Evolutionary conservation across 2,113 vertebrate genomes (phyloP).

Genomic region (Hypanus sabinus): DNA sequence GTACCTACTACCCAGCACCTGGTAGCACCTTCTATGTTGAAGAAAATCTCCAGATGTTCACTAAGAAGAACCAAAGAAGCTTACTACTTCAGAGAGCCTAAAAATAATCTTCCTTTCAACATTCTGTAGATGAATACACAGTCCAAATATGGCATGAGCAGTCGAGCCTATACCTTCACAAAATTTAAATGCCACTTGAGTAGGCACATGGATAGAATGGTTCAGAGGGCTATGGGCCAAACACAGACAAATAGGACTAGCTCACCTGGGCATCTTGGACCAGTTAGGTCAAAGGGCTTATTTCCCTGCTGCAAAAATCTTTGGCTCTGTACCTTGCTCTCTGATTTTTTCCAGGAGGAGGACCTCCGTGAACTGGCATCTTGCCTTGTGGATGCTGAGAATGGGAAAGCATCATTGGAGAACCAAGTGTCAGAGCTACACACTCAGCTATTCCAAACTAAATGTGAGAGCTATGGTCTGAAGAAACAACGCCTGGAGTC

Average conservation of each 20-base stretch:
- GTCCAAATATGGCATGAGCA: too few relatives aligned
- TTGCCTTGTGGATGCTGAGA: not conserved
- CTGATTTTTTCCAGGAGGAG: not conserved
- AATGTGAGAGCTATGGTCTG: constrained; percentile 11
- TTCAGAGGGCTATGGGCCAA: too few relatives aligned
- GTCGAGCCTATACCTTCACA: too few relatives aligned
- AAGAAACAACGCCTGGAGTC: not conserved
- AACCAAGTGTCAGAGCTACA: not conserved
- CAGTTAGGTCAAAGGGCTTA: too few relatives aligned
- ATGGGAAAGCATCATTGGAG: not conserved
- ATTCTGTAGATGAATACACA: too few relatives aligned
- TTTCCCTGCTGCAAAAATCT: too few relatives aligned
- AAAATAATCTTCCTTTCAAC: not conserved
- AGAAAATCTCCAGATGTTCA: not conserved
- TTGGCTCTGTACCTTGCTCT: not conserved
- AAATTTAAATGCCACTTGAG: too few relatives aligned
- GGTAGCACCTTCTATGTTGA: too few relatives aligned
- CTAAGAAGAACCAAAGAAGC: not conserved
- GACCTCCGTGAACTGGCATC: not conserved
- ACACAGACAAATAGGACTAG: too few relatives aligned
- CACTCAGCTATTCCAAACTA: constrained; percentile 20
- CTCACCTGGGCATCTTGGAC: too few relatives aligned
- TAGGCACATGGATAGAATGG: too few relatives aligned
- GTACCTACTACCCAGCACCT: too few relatives aligned
- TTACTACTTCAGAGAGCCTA: not conserved